Evolutionary conservation across 2,797 vertebrate species (phyloP), one percentile per base, ranked within the genome.

Genomic region (Periophthalmus magnuspinnatus): DNA sequence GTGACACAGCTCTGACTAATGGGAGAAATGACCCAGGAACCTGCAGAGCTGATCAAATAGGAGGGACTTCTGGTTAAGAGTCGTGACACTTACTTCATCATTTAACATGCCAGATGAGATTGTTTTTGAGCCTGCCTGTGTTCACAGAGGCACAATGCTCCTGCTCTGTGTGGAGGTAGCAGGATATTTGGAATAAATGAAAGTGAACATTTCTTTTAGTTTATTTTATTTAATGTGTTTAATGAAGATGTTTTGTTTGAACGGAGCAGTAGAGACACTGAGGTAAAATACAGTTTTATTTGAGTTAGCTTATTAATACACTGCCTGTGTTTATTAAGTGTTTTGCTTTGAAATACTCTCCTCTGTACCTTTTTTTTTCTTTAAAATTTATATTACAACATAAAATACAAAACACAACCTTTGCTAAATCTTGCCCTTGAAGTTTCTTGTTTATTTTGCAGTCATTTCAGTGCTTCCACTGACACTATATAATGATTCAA

Each of bases 1-100:
- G 58, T 28, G 57, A 61, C 48, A 68, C 65, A 71, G 73, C 36
- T 67, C 21, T 21, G 59, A 60, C 58, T 67, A 64, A 67, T 75
- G 64, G 34, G 73, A 0, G 6, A 57, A 45, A 45, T 45, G 41
- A 45, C 41, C 13, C 41, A 45, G 41, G 41, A 32, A 50, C 21
- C 50, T 41, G 47, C 41, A 67, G 71, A 41, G 68, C 71, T 22
- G 54, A 64, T 61, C 34, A 28, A 47, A 34, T 5, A 22, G 16
- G n/a, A 70, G 55, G n/a, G 7, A 68, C 33, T 16, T 67, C n/a
- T 4, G 13, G 41, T 41, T 65, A 64, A 34, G 61, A 60, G 50
- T 48, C 64, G 10, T 36, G 62, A 58, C 63, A 5, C 56, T 60
- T 17, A 52, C 48, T 32, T 47, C 67, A 1, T 54, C 52, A 22